Evolutionary conservation across 1,140 invertebrate species (phyloP).

Genomic region (Eciton burchellii): DNA sequence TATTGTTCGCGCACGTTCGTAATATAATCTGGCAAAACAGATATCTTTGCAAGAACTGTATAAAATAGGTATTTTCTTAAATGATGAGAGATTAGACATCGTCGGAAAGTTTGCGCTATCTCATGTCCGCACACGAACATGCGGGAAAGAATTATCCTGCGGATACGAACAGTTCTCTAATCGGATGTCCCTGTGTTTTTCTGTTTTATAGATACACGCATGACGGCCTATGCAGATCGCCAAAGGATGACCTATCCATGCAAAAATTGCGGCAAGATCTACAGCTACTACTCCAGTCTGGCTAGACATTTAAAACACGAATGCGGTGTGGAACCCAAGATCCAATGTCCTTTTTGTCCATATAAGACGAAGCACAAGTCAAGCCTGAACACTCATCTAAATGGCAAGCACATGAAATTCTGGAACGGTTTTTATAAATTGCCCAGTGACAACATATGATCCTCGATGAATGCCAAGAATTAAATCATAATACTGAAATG

Average conservation of each 20-base stretch:
- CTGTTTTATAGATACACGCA: constrained; percentile 75
- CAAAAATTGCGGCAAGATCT: constrained; percentile 83
- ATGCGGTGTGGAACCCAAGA: constrained; percentile 85
- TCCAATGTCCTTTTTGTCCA: constrained; percentile 84
- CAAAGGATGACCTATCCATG: constrained; percentile 81
- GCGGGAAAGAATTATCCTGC: constrained; percentile 20
- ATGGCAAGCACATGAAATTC: constrained; percentile 80
- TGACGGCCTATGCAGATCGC: constrained; percentile 59
- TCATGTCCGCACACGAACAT: constrained; percentile 42
- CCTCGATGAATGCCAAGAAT: constrained; percentile 57
- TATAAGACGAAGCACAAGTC: constrained; percentile 81
- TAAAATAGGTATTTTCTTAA: not conserved
- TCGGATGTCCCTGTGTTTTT: constrained; percentile 49
- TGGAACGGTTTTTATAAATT: constrained; percentile 75
- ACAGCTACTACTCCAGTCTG: constrained; percentile 84
- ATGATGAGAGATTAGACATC: constrained; percentile 36
- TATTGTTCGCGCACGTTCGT: not conserved
- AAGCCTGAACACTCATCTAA: constrained; percentile 80
- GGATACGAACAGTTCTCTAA: constrained; percentile 45
- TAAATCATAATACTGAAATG: not conserved
- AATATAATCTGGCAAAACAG: constrained; percentile 1
- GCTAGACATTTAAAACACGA: constrained; percentile 86
- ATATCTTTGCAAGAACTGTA: constrained; percentile 8
- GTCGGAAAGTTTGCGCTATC: constrained; percentile 15
- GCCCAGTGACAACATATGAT: constrained; percentile 70